Evolutionary conservation across 2,888 invertebrate genomes (phyloP), one percentile per base, ranked within the genome.

Genomic region (Aproaerema taeniolella): DNA sequence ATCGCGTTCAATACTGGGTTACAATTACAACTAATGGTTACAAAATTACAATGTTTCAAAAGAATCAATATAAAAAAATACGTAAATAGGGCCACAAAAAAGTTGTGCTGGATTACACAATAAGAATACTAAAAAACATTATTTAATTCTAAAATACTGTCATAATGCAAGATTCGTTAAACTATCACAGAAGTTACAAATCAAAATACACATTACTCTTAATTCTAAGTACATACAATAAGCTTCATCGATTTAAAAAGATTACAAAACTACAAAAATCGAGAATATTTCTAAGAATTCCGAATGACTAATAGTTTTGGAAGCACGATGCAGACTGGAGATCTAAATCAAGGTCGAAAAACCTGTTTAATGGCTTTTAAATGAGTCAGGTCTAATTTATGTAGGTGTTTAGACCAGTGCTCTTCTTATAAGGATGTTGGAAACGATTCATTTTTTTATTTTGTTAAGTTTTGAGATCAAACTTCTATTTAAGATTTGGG

Each of bases 161-260:
- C 64, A n/a, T n/a, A 65, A 58, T 60, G 64, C 61, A 63, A 58
- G 49, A 51, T 44, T 40, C 15, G 41, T 51, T 55, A 63, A 54
- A 47, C 53, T 70, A 82, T 82, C 82, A 82, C 81, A 81, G 77
- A 68, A 26, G 9, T 16, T 13, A 28, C 31, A 33, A 16, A 14
- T 10, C 58, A 57, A 63, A 65, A 61, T 55, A 58, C 48, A 49
- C 40, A 58, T n/a, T n/a, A 31, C 29, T 39, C 39, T 32, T 33
- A 43, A 31, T 11, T 36, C 29, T 28, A 29, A 36, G 8, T 6
- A 2, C 29, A 28, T 20, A 6, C n/a, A n/a, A n/a, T n/a, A n/a
- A n/a, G n/a, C n/a, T n/a, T n/a, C n/a, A n/a, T n/a, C n/a, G n/a
- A n/a, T n/a, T n/a, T n/a, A n/a, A n/a, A n/a, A n/a, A n/a, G n/a